Evolutionary conservation across 2,113 vertebrate genomes (phyloP).

Genomic region (Raja brachyura): DNA sequence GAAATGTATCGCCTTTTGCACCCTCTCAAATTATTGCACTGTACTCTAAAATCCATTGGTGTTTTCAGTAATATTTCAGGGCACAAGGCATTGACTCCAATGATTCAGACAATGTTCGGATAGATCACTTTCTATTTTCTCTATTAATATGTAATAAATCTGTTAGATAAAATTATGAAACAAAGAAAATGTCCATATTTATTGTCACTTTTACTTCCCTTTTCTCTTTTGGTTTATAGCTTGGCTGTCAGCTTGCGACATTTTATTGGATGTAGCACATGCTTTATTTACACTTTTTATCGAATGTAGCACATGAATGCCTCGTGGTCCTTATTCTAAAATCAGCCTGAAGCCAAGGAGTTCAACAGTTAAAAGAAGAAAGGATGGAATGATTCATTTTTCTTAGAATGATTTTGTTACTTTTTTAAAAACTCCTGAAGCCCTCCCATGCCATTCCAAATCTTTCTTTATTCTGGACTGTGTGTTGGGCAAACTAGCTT

Average conservation of each 20-base stretch:
- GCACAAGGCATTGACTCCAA: background rate
- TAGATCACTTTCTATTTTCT: background rate
- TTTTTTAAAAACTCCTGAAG: too few species aligned
- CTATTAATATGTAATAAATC: background rate
- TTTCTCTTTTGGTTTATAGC: background rate
- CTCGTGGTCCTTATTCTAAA: background rate
- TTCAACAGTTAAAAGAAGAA: background rate
- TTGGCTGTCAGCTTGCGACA: background rate
- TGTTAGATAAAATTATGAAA: background rate
- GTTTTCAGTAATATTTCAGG: background rate
- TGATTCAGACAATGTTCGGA: background rate
- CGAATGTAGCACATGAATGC: background rate
- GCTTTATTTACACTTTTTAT: too few species aligned
- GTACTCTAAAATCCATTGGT: background rate
- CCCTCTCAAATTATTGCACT: background rate
- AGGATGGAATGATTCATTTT: background rate
- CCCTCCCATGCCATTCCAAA: background rate
- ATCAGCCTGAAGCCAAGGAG: background rate
- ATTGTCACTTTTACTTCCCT: background rate
- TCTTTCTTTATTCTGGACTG: background rate
- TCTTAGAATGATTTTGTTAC: background rate
- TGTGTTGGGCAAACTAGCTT: background rate
- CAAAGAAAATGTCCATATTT: background rate
- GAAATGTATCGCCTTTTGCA: background rate
- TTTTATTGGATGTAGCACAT: background rate